phyloP scores from a whole-genome alignment of 2,797 vertebrate species.

The Bryconaethiops microstoma region DNA sequence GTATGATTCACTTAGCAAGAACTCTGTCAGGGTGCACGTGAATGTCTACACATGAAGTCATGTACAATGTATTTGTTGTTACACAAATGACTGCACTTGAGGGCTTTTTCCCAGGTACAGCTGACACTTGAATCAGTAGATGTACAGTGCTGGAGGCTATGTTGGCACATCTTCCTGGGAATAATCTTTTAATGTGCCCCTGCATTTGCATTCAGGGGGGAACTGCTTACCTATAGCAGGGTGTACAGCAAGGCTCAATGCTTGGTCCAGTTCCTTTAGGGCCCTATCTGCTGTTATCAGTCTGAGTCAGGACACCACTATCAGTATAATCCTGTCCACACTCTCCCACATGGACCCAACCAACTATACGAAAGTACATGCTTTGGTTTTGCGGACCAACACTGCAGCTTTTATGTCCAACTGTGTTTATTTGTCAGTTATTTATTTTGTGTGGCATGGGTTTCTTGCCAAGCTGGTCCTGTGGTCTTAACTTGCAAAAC shows the following conservation, averaged over 20 bases:
- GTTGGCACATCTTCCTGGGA: slow-evolving; percentile 72
- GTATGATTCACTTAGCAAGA: not conserved
- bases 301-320: slow-evolving; percentile 76
- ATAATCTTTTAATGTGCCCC: slow-evolving; percentile 77
- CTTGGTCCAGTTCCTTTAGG: slow-evolving; percentile 72
- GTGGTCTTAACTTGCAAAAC: slow-evolving; percentile 40
- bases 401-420: slow-evolving; percentile 39
- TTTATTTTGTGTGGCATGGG: slow-evolving; percentile 43
- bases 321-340: slow-evolving; percentile 75
- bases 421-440: slow-evolving; percentile 53
- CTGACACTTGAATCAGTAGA: slow-evolving; percentile 76
- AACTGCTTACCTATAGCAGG: slow-evolving; percentile 71
- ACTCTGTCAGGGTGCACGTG: not conserved
- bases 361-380: slow-evolving; percentile 65
- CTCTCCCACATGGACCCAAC: slow-evolving; percentile 70
- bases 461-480: slow-evolving; percentile 44
- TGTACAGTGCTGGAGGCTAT: slow-evolving; percentile 71
- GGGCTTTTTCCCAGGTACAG: slow-evolving; percentile 73
- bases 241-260: slow-evolving; percentile 63
- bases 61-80: slow-evolving; percentile 55
- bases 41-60: slow-evolving; percentile 15
- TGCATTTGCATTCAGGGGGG: slow-evolving; percentile 75
- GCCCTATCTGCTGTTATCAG: slow-evolving; percentile 80
- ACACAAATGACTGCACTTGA: slow-evolving; percentile 73
- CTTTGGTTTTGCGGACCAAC: slow-evolving; percentile 32